Evolutionary conservation across 2,888 invertebrate genomes (phyloP).

Genomic region (Crocallis elinguaria): DNA sequence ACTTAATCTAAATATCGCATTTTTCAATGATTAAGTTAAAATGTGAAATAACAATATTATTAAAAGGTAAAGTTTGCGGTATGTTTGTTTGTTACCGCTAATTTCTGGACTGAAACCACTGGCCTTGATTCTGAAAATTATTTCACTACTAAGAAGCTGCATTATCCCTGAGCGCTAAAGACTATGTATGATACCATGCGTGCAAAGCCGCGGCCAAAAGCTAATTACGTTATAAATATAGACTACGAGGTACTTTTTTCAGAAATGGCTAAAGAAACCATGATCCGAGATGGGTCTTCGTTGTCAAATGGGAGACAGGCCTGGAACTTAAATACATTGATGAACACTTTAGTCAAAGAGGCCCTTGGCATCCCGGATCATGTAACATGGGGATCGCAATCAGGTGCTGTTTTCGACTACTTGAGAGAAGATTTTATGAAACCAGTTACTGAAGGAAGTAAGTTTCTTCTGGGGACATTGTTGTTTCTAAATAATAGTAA

Average conservation of each 20-base stretch:
- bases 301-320: constrained; percentile 41
- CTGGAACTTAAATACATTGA: constrained; percentile 78
- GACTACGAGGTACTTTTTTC: no score
- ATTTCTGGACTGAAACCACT: no score
- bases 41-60: no score
- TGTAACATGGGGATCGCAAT: constrained; percentile 88
- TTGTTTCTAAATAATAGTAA: background rate
- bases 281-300: constrained; percentile 59
- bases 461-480: constrained; percentile 30
- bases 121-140: no score
- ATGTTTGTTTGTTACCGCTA: no score
- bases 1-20: no score
- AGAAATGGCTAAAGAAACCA: constrained; percentile 66
- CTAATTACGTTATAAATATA: no score
- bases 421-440: constrained; percentile 91
- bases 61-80: no score
- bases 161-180: no score
- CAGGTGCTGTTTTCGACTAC: constrained; percentile 83
- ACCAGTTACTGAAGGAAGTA: constrained; percentile 86
- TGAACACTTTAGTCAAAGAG: constrained; percentile 89
- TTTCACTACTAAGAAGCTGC: no score
- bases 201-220: no score
- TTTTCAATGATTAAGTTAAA: background rate
- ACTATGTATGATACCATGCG: no score
- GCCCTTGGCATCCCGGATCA: constrained; percentile 87